phyloP scores from a whole-genome alignment of 1,140 invertebrate genomes.

The Leptinotarsa defecta region DNA sequence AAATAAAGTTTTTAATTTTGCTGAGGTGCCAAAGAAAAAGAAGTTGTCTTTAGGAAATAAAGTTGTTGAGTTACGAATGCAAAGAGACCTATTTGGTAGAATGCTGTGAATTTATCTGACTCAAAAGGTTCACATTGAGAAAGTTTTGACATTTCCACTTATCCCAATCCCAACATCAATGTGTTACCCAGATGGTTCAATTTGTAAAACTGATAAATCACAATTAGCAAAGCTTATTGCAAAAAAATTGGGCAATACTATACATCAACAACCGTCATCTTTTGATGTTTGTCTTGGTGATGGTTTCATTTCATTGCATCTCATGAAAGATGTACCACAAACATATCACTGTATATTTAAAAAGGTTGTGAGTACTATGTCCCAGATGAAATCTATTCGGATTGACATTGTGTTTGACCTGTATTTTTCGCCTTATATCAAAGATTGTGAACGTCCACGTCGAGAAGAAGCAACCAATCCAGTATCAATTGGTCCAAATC shows the following conservation, averaged over 20 bases:
- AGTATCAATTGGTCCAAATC: background rate
- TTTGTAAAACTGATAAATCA: conserved; percentile 40
- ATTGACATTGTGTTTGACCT: conserved; percentile 26
- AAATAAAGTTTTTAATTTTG: no score
- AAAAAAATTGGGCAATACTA: conserved; percentile 31
- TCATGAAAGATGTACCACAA: background rate
- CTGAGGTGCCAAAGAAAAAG: conserved; percentile 16
- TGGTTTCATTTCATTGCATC: no score
- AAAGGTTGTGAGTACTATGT: conserved; percentile 31
- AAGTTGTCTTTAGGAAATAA: conserved; percentile 27
- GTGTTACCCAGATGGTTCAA: conserved; percentile 39
- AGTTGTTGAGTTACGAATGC: conserved; percentile 34
- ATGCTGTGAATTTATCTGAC: conserved; percentile 38
- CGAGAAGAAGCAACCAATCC: conserved; percentile 24
- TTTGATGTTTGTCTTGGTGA: conserved; percentile 8
- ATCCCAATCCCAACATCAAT: conserved; percentile 40
- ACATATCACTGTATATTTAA: conserved; percentile 30
- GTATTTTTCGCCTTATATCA: conserved; percentile 28
- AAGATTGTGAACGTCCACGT: conserved; percentile 29
- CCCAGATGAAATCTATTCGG: conserved; percentile 17
- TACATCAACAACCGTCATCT: conserved; percentile 28
- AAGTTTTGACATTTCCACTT: conserved; percentile 37
- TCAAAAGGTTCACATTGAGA: conserved; percentile 37
- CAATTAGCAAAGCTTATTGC: conserved; percentile 31
- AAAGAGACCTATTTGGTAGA: conserved; percentile 42